Evolutionary conservation across 1,140 invertebrate genomes (phyloP), one percentile per base, ranked within the genome.

Genomic region (Leptinotarsa texana): DNA sequence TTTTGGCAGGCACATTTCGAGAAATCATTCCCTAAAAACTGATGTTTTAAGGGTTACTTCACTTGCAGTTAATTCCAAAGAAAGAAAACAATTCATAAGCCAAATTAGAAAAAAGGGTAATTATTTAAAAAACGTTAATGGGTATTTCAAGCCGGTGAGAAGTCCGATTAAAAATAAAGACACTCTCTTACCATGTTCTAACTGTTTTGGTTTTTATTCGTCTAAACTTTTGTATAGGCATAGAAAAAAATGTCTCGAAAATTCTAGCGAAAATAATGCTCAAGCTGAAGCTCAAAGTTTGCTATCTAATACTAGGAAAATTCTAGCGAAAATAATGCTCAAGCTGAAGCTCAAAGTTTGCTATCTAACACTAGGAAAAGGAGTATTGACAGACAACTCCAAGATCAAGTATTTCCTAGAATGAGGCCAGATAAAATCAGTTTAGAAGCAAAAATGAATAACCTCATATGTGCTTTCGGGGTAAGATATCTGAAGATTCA

Each of bases 391-490:
- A 27, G 3, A 13, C 66, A 18, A 61, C 21, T 80, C 61, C 74
- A 68, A 74, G 62, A 69, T 62, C 73, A 79, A 70, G 77, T 80
- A 22, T 80, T 80, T 76, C 68, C 76, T 22, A 27, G 69, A 24
- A 80, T 80, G 80, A 68, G 75, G 48, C 49, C 79, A 48, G 79
- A 81, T 74, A 77, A 77, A 71, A 73, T 79, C 51, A 78, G 78
- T 66, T 13, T 79, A 33, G 67, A 69, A 61, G 79, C 77, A 47
- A 79, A 79, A 76, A 78, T 63, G 82, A 70, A 78, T 74, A 13
- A 22, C 22, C 51, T 79, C 21, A 79, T 79, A 21, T 79, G 78
- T 72, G 70, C 67, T 4, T 79, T 76, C 71, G 78, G 74, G 24
- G 71, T 48, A 15, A 49, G 69, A 27, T 79, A 79, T 33, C 47